Conservation (phyloP, 1,140 invertebrate species). For the Habropoda laboriosa region DNA sequence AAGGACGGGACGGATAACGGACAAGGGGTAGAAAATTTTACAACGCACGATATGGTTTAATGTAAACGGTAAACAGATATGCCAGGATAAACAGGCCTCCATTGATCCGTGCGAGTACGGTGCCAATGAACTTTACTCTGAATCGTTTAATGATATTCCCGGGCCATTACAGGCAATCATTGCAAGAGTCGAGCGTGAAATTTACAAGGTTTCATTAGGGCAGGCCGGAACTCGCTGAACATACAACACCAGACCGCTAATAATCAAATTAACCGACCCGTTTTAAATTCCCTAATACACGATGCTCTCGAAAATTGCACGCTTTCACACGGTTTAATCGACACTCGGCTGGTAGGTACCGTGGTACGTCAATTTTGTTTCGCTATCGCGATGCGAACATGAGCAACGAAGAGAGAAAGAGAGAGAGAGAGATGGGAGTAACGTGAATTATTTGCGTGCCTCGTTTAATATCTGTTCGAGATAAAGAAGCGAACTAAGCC, state of each 20-base stretch:
- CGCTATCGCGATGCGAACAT: not conserved
- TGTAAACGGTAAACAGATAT: constrained; percentile 10
- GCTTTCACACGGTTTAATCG: constrained; percentile 7
- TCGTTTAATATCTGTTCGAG: constrained; percentile 1
- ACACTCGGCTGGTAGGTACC: not conserved
- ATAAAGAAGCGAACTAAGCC: not conserved
- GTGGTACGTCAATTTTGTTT: not conserved
- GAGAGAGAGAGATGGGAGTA: not conserved
- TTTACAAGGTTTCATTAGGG: constrained; percentile 55
- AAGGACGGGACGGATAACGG: too few relatives aligned
- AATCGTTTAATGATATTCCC: constrained; percentile 65
- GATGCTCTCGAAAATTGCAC: constrained; percentile 20
- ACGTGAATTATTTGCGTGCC: not conserved
- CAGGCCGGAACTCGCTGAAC: constrained; percentile 38
- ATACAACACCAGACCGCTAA: constrained; percentile 24
- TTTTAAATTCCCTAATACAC: constrained; percentile 52
- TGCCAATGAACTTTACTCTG: constrained; percentile 52
- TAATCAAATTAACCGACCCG: constrained; percentile 52
- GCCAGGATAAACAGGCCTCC: not conserved
- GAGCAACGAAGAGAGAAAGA: not conserved
- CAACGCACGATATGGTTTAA: not conserved
- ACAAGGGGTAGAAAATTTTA: too few relatives aligned
- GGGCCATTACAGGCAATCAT: constrained; percentile 58
- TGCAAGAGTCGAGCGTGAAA: constrained; percentile 60
- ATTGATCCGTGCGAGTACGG: constrained; percentile 28